Percentiles rank a stretch among this genome's conserved stretches.
These are phyloP conservation scores for Microplitis mediator DNA, from an alignment of 1,140 invertebrate genomes.

Conservation along the genomic window DNA sequence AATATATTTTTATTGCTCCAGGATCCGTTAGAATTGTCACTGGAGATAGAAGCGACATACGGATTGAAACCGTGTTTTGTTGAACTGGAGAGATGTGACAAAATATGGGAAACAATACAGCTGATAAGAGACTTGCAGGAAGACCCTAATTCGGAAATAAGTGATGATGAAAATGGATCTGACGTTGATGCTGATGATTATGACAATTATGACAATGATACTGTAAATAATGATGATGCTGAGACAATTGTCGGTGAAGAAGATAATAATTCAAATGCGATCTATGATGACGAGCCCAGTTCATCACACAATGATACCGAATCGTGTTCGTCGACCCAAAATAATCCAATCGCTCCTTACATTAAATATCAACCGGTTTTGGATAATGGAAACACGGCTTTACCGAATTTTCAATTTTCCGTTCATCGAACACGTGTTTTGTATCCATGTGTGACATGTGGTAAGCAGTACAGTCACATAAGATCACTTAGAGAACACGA, in stretches of 20 bases:
- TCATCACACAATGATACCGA: neutral
- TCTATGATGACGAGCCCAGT: neutral
- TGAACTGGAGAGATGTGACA: slow-evolving; percentile 16
- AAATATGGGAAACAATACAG: slow-evolving; percentile 27
- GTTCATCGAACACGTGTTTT: slow-evolving; percentile 42
- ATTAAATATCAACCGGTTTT: slow-evolving; percentile 37
- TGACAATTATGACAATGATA: neutral
- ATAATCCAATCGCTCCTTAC: slow-evolving; percentile 10
- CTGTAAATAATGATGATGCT: neutral
- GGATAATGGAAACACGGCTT: slow-evolving; percentile 35
- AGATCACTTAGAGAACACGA: slow-evolving; percentile 41
- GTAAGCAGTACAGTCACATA: slow-evolving; percentile 43
- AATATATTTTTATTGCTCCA: neutral
- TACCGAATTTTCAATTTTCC: slow-evolving; percentile 47
- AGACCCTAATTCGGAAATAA: neutral
- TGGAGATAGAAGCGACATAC: slow-evolving; percentile 1
- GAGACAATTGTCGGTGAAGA: neutral
- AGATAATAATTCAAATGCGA: neutral
- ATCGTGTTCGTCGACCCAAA: slow-evolving; percentile 1
- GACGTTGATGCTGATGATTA: neutral
- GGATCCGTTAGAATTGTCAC: neutral
- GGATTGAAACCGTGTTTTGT: slow-evolving; percentile 8
- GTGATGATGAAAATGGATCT: neutral
- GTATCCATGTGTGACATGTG: slow-evolving; percentile 49
- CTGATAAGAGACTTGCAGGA: slow-evolving; percentile 20